A percentile compares a stretch with the other conserved stretches of the same genome.
phyloP scores from a whole-genome alignment of 1,140 invertebrate genomes.

The Lepidurus arcticus region DNA sequence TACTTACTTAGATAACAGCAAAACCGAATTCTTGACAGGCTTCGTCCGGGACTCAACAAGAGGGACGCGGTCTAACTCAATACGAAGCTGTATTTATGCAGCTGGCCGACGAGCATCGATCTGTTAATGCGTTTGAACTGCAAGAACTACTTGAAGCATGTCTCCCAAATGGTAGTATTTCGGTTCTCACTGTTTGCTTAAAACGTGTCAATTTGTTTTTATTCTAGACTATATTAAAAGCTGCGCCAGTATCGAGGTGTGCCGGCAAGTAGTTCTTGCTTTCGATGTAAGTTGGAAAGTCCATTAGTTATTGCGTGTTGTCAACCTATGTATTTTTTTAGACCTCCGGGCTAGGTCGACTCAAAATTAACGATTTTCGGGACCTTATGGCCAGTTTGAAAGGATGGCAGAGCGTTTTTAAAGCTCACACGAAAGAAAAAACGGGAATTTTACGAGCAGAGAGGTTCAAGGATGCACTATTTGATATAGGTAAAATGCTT shows the following conservation, averaged over 20 bases:
- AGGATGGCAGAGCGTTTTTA: constrained; percentile 84
- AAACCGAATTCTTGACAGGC: constrained; percentile 42
- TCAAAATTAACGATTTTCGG: constrained; percentile 82
- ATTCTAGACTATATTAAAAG: constrained; percentile 82
- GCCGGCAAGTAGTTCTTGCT: constrained; percentile 78
- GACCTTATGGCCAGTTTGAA: constrained; percentile 87
- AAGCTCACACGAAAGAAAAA: constrained; percentile 83
- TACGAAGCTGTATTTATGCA: constrained; percentile 87
- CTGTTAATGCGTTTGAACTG: constrained; percentile 84
- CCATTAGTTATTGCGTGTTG: constrained; percentile 22
- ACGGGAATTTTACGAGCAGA: constrained; percentile 84
- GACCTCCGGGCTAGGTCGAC: constrained; percentile 69
- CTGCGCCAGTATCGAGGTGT: constrained; percentile 85
- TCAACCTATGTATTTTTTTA: constrained; percentile 41
- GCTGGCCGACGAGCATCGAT: constrained; percentile 75
- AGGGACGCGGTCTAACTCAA: constrained; percentile 69
- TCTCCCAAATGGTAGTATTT: constrained; percentile 69
- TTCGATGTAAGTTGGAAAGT: constrained; percentile 67
- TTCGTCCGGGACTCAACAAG: constrained; percentile 53
- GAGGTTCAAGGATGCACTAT: constrained; percentile 70
- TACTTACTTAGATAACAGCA: constrained; percentile 13
- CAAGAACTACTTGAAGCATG: constrained; percentile 86
- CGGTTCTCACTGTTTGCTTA: not conserved
- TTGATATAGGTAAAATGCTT: constrained; percentile 62
- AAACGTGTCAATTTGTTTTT: constrained; percentile 35